Evolutionary conservation across 2,888 invertebrate species (phyloP), one percentile per base, ranked within the genome.

Genomic region (Ariolimax columbianus): DNA sequence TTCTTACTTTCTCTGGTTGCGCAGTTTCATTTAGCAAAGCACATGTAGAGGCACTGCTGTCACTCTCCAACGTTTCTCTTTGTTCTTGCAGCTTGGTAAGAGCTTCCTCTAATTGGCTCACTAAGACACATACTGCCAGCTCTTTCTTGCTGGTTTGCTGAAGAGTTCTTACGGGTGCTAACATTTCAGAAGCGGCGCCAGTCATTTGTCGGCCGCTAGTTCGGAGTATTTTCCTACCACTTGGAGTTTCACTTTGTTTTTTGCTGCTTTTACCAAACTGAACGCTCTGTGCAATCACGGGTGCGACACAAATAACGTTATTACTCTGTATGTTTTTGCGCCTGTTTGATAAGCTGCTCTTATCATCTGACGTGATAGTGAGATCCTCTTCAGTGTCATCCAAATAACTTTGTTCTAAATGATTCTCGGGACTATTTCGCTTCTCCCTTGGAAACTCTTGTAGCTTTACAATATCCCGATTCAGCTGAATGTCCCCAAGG

Each of bases 361-460:
- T 82, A 14, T 82, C 82, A 17, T 82, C 82, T 1, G 82, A 82
- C 17, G 82, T 82, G 14, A 82, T 82, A 14, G 82, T 82, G 1
- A 82, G 43, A 40, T 82, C 82, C 0, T 73, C 63, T 79, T 79
- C 79, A 17, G 30, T 79, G 0, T 63, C 79, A 23, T 43, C 63
- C 33, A 30, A 11, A 30, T 79, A 19, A 17, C 40, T 43, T 19
- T 51, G 30, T 9, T 40, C 23, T 23, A 72, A 6, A 72, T 26
- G 4, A 38, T 0, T 4, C 4, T 14, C 19, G 6, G 30, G 33
- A 4, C 7, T 19, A 30, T 2, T 17, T 11, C 33, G 51, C n/a
- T 0, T 51, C 0, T 1, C 30, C 0, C 6, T 19, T 7, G 36
- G 6, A 0, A 26, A 26, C 23, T 30, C 4, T 0, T 0, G 23